Percentiles rank a stretch among this genome's conserved stretches.
Evolutionary conservation across 2,113 vertebrate genomes (phyloP).

Genomic region (Aplodontia rufa): DNA sequence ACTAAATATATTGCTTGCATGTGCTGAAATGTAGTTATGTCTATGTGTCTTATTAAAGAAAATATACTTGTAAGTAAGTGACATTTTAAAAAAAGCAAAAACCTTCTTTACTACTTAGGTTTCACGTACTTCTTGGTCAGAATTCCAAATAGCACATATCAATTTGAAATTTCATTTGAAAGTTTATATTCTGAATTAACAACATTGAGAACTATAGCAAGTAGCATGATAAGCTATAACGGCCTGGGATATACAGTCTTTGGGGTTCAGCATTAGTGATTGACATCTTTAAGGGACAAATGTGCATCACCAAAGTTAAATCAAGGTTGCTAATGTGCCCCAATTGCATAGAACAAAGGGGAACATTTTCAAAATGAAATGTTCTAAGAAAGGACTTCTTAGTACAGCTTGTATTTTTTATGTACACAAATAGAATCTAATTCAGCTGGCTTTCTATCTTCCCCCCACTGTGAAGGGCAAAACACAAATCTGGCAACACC

Average conservation of each 20-base stretch:
- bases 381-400: not conserved
- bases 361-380: not conserved
- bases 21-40: constrained; percentile 71
- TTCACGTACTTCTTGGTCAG: constrained; percentile 67
- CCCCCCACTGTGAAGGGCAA: not conserved
- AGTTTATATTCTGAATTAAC: constrained; percentile 81
- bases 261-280: not conserved
- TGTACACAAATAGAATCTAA: not conserved
- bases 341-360: not conserved
- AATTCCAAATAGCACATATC: constrained; percentile 53
- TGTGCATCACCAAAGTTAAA: not conserved
- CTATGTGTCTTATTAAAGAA: constrained; percentile 46
- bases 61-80: constrained; percentile 62
- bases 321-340: not conserved
- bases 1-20: constrained; percentile 51
- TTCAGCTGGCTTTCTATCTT: not conserved
- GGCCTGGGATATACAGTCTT: constrained; percentile 23
- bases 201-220: constrained; percentile 42
- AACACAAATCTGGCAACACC: constrained; percentile 37
- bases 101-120: constrained; percentile 50
- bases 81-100: constrained; percentile 33
- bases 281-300: constrained; percentile 38
- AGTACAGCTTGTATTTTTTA: not conserved
- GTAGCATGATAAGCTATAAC: not conserved
- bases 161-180: constrained; percentile 62